These are phyloP conservation scores for Agrochola lota DNA, from an alignment of 2,888 invertebrate species.

Conservation along the genomic window DNA sequence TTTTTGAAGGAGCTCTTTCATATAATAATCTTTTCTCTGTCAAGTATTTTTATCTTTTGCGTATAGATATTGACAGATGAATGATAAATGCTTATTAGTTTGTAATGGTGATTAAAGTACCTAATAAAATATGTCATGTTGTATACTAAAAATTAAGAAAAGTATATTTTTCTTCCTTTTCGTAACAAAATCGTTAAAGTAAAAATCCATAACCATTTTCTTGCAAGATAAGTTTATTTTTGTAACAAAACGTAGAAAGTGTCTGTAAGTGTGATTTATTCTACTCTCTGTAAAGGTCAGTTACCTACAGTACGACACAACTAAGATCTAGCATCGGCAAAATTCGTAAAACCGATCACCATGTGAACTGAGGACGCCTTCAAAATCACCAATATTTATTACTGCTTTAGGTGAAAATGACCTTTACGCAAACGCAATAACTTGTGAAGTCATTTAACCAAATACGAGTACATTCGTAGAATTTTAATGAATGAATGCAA, in stretches of 20 bases:
- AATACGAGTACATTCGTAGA: too few species aligned
- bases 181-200: background rate
- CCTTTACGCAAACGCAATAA: too few species aligned
- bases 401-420: too few species aligned
- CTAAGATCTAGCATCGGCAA: too few species aligned
- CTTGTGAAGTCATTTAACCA: too few species aligned
- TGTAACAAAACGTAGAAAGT: background rate
- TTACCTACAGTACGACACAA: too few species aligned
- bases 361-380: too few species aligned
- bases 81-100: background rate
- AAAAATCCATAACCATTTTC: background rate
- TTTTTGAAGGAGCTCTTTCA: slow-evolving; percentile 44
- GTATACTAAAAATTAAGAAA: background rate
- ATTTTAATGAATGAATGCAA: too few species aligned
- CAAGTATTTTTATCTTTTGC: slow-evolving; percentile 1
- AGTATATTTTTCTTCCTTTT: background rate
- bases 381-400: too few species aligned
- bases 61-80: background rate
- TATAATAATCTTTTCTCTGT: slow-evolving; percentile 31
- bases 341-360: too few species aligned
- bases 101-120: too few species aligned
- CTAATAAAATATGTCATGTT: background rate
- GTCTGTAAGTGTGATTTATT: background rate
- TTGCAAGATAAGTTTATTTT: background rate
- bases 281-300: background rate